A percentile compares a stretch with the other conserved stretches of the same genome.
phyloP scores from a whole-genome alignment of 2,888 invertebrate genomes.

The Belgica antarctica region DNA sequence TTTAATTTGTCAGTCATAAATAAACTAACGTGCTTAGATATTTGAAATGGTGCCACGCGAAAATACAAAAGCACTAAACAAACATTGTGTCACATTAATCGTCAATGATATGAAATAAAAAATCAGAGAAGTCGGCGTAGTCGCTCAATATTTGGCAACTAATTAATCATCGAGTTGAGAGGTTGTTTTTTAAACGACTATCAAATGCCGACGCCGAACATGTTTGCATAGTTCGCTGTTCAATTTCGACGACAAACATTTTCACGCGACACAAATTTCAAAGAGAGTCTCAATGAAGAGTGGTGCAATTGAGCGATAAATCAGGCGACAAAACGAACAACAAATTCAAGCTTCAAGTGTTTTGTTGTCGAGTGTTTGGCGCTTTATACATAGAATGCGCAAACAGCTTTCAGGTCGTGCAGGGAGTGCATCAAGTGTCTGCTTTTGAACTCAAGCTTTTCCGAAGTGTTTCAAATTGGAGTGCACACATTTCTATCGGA shows the following conservation, averaged over 20 bases:
- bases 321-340: conserved; percentile 18
- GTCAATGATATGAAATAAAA: not conserved
- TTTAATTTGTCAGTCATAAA: not conserved
- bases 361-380: not conserved
- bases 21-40: not conserved
- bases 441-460: not conserved
- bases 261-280: conserved; percentile 15
- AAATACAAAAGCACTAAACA: not conserved
- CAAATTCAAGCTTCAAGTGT: conserved; percentile 14
- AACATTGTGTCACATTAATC: conserved; percentile 2
- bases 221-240: not conserved
- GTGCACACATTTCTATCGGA: not conserved
- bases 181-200: not conserved
- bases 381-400: not conserved
- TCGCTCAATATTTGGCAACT: conserved; percentile 5
- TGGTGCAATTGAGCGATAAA: conserved; percentile 23
- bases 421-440: not conserved
- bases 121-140: not conserved
- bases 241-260: not conserved
- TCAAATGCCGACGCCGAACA: not conserved
- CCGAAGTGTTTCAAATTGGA: not conserved
- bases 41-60: not conserved
- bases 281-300: not conserved
- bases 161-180: conserved; percentile 21
- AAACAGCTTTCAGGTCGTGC: not conserved